Evolutionary conservation across 2,113 vertebrate species (phyloP).

Genomic region (Sorex fumeus): DNA sequence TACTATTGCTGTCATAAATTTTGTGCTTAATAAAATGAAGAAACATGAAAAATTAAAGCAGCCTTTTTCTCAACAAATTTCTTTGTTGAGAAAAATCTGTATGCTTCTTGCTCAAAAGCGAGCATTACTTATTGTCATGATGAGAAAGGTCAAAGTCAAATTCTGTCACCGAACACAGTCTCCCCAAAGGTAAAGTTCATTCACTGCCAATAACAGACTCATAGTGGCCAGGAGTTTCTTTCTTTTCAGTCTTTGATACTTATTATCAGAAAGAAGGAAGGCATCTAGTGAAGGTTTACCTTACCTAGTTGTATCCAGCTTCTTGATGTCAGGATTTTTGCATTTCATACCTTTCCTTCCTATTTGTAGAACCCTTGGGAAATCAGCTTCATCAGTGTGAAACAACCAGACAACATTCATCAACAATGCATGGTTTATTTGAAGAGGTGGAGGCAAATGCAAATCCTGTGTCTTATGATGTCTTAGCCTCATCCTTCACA

Average conservation of each 20-base stretch:
- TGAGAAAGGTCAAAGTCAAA: slow-evolving; percentile 29
- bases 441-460: neutral
- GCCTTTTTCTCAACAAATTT: no score
- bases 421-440: neutral
- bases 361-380: neutral
- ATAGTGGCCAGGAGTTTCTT: neutral
- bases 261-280: neutral
- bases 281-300: neutral
- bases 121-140: neutral
- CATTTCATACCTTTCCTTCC: neutral
- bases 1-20: neutral
- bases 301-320: neutral
- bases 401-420: neutral
- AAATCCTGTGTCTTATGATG: neutral
- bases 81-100: neutral
- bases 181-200: neutral
- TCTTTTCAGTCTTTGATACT: neutral
- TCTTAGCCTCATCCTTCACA: neutral
- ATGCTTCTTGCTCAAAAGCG: neutral
- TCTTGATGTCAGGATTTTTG: neutral
- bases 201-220: neutral
- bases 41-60: neutral
- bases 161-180: slow-evolving; percentile 19
- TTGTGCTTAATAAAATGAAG: neutral
- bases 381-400: neutral